These are phyloP conservation scores for Drosophila demipolita DNA, from an alignment of 2,888 invertebrate genomes.

Conservation along the genomic window DNA sequence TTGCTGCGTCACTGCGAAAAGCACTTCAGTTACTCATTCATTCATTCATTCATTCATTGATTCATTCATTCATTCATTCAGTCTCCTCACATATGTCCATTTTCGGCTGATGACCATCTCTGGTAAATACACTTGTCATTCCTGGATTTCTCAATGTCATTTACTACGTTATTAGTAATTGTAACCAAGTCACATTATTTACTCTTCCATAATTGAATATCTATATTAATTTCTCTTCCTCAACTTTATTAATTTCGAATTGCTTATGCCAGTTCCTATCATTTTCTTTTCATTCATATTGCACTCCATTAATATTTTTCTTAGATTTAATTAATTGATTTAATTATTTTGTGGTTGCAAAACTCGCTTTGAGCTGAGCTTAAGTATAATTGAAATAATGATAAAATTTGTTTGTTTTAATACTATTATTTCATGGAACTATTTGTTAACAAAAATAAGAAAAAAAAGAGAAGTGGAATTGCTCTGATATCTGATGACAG, in stretches of 20 bases:
- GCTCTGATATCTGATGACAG: neutral
- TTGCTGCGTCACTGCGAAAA: neutral
- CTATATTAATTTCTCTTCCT: neutral
- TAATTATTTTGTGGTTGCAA: neutral
- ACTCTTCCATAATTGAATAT: neutral
- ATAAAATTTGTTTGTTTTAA: neutral
- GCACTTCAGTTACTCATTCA: neutral
- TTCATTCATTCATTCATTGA: neutral
- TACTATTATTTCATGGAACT: neutral
- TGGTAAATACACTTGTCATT: conserved; percentile 1
- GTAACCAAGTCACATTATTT: neutral
- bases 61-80: neutral
- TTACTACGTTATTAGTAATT: neutral
- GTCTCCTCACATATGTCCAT: neutral
- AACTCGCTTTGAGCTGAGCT: neutral
- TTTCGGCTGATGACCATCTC: neutral
- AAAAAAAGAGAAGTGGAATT: neutral
- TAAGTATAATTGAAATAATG: neutral
- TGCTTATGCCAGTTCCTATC: neutral
- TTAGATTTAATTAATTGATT: neutral
- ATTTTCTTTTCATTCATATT: neutral
- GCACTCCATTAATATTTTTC: neutral
- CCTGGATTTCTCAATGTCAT: neutral
- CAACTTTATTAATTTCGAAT: neutral
- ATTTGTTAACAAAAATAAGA: neutral